phyloP scores from a whole-genome alignment of 1,140 invertebrate genomes.

The Cyrtorhinus lividipennis region DNA sequence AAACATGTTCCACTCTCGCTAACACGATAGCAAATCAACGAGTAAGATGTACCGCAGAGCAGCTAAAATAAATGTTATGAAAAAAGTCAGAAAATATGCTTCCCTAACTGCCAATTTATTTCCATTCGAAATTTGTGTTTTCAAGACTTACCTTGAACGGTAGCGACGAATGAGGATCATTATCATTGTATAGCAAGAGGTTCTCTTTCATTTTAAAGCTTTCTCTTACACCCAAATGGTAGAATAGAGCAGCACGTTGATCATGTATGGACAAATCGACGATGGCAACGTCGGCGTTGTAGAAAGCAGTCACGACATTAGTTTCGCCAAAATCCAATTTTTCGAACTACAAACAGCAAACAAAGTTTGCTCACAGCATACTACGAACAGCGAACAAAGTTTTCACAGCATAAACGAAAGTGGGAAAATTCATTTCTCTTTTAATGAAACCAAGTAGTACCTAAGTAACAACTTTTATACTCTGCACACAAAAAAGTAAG shows the following conservation, averaged over 20 bases:
- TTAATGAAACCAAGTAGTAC: no score
- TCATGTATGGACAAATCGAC: slow-evolving; percentile 84
- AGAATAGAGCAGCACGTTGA: slow-evolving; percentile 80
- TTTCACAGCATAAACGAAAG: no score
- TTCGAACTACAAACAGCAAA: slow-evolving; percentile 51
- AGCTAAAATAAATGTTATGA: slow-evolving; percentile 36
- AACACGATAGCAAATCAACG: slow-evolving; percentile 75
- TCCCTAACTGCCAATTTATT: no score
- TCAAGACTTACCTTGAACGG: slow-evolving; percentile 64
- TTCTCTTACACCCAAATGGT: slow-evolving; percentile 93
- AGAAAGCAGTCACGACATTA: slow-evolving; percentile 71
- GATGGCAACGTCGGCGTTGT: slow-evolving; percentile 95
- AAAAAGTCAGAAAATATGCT: no score
- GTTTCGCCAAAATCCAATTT: slow-evolving; percentile 76
- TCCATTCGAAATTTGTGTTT: no score
- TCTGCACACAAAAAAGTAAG: no score
- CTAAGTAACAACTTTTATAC: no score
- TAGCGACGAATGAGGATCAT: slow-evolving; percentile 68
- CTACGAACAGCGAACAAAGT: no score
- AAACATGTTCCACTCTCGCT: slow-evolving; percentile 55
- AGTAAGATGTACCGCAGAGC: slow-evolving; percentile 75
- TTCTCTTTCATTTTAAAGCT: slow-evolving; percentile 99
- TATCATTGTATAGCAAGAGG: slow-evolving; percentile 85
- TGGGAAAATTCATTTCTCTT: no score
- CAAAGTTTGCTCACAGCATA: not conserved